Conservation (phyloP, 2,888 invertebrate species). For the Herminia tarsipennalis region DNA sequence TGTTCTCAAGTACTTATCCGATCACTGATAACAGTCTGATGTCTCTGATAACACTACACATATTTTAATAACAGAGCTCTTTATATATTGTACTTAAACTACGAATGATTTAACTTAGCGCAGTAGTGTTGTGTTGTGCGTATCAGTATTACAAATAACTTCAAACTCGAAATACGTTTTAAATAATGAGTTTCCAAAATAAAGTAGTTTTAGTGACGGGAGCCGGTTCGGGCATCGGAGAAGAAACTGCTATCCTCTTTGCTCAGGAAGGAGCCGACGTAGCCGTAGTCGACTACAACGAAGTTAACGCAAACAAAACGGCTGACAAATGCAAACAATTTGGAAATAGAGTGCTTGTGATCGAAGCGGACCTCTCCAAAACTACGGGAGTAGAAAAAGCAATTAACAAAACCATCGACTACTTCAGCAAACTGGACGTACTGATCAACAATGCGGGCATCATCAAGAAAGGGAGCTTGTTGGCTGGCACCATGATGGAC, state of each 20-base stretch:
- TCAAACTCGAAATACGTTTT: background rate
- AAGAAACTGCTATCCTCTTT: background rate
- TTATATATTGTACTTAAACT: no score
- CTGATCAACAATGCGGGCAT: no score
- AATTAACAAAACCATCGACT: background rate
- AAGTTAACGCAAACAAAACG: background rate
- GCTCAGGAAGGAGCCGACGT: background rate
- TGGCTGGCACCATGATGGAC: background rate
- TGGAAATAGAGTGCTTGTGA: background rate
- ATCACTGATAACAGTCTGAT: no score
- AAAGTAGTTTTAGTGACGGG: background rate
- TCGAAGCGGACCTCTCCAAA: background rate
- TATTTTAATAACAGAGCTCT: no score
- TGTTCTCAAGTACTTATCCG: no score
- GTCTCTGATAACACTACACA: no score
- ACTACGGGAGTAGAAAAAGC: background rate
- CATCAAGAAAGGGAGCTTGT: background rate
- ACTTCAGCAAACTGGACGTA: background rate
- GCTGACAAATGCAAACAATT: background rate
- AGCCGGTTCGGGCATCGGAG: background rate
- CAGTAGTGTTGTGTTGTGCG: no score
- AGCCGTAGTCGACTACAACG: background rate
- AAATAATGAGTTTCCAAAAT: background rate
- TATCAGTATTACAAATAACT: background rate
- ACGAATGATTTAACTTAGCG: no score